Evolutionary conservation across 2,113 vertebrate species (phyloP).

Genomic region (Mugil cephalus): DNA sequence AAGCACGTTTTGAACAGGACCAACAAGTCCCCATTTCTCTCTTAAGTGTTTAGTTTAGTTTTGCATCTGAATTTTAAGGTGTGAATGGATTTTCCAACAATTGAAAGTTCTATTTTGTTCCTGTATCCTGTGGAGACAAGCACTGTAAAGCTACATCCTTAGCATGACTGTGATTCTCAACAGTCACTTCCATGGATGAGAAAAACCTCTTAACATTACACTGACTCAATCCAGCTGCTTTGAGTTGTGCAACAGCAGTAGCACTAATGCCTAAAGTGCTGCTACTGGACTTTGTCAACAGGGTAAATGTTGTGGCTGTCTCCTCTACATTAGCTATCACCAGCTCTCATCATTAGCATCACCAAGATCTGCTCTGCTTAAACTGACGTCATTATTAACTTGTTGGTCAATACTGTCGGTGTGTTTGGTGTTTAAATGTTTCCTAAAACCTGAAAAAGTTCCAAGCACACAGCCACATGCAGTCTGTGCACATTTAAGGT

Average conservation of each 20-base stretch:
- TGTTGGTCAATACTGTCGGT: background rate
- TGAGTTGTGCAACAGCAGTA: slow-evolving; percentile 3
- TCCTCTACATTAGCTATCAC: background rate
- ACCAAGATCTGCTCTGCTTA: slow-evolving; percentile 11
- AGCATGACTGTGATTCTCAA: background rate
- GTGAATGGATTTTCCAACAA: slow-evolving; percentile 3
- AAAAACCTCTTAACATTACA: background rate
- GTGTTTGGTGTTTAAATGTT: slow-evolving; percentile 20
- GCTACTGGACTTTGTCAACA: background rate
- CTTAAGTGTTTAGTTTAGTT: slow-evolving; percentile 9
- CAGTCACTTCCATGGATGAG: slow-evolving; percentile 10
- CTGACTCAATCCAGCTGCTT: background rate
- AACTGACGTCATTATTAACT: background rate
- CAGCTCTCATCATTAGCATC: slow-evolving; percentile 15
- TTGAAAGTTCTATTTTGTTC: slow-evolving; percentile 1
- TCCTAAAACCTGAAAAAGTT: no score
- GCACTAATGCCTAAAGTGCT: slow-evolving; percentile 18
- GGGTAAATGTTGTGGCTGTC: slow-evolving; percentile 7
- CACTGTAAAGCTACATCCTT: slow-evolving; percentile 14
- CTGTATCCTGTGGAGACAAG: background rate
- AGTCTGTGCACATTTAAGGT: slow-evolving; percentile 25
- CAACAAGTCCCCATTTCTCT: background rate
- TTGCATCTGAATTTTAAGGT: slow-evolving; percentile 16
- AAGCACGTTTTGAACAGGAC: slow-evolving; percentile 9
- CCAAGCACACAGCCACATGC: slow-evolving; percentile 6